A percentile compares a stretch with the other conserved stretches of the same genome.
Conservation (phyloP, 2,113 vertebrate genomes). For the Poeciliopsis turrubarensis region DNA sequence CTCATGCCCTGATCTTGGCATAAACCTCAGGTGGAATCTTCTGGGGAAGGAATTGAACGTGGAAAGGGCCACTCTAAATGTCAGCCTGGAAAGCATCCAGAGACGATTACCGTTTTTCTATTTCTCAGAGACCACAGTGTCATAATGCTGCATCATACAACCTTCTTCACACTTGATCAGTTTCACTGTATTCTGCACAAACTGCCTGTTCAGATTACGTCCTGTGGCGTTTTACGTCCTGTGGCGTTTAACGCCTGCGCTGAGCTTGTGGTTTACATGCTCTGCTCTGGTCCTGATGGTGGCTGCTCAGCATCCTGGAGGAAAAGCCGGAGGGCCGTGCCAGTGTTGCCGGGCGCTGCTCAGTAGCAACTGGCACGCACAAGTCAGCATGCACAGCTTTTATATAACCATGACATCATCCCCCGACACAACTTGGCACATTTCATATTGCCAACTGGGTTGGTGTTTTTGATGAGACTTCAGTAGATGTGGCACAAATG, state of each 20-base stretch:
- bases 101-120: neutral
- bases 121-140: neutral
- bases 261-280: neutral
- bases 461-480: too few relatives aligned
- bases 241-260: neutral
- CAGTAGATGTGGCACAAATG: too few relatives aligned
- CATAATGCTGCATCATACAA: neutral
- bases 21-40: neutral
- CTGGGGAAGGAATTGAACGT: neutral
- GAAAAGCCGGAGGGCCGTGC: slow-evolving; percentile 37
- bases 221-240: neutral
- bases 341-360: slow-evolving; percentile 57
- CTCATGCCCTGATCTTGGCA: too few relatives aligned
- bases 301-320: slow-evolving; percentile 18
- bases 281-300: slow-evolving; percentile 4
- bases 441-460: too few relatives aligned
- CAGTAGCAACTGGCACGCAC: slow-evolving; percentile 73
- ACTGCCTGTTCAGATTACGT: neutral
- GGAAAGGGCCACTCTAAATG: neutral
- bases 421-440: too few relatives aligned
- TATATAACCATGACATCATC: slow-evolving; percentile 67
- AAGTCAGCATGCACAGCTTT: slow-evolving; percentile 63
- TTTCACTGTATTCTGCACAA: neutral
- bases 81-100: neutral
- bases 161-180: neutral